Evolutionary conservation across 2,113 vertebrate species (phyloP).

Genomic region (Dasyurus viverrinus): DNA sequence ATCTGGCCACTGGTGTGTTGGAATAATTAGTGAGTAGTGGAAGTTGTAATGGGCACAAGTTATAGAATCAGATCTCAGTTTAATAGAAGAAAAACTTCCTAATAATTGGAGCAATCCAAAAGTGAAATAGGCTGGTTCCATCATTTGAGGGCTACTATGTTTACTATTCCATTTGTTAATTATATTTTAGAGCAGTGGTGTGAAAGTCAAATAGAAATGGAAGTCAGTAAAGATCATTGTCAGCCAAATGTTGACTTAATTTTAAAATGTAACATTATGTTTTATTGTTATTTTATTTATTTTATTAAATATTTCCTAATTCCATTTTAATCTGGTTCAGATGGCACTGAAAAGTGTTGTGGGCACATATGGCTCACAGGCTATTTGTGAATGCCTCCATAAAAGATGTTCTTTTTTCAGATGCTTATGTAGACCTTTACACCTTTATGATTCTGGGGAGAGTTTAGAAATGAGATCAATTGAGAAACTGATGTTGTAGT

Average conservation of each 20-base stretch:
- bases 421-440: not conserved
- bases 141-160: not conserved
- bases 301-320: not conserved
- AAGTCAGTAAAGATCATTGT: not conserved
- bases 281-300: not conserved
- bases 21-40: not conserved
- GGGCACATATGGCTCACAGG: not conserved
- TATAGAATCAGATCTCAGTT: not conserved
- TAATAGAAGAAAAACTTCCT: not conserved
- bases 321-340: not conserved
- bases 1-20: not conserved
- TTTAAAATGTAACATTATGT: not conserved
- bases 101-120: not conserved
- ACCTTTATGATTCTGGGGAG: not conserved
- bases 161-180: not conserved
- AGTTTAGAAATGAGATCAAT: not conserved
- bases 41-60: not conserved
- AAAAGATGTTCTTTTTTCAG: not conserved
- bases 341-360: not conserved
- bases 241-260: not conserved
- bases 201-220: not conserved
- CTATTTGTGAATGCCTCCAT: not conserved
- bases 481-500: not conserved
- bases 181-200: not conserved
- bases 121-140: not conserved